Evolutionary conservation across 2,888 invertebrate species (phyloP).

Genomic region (Halocaridina rubra): DNA sequence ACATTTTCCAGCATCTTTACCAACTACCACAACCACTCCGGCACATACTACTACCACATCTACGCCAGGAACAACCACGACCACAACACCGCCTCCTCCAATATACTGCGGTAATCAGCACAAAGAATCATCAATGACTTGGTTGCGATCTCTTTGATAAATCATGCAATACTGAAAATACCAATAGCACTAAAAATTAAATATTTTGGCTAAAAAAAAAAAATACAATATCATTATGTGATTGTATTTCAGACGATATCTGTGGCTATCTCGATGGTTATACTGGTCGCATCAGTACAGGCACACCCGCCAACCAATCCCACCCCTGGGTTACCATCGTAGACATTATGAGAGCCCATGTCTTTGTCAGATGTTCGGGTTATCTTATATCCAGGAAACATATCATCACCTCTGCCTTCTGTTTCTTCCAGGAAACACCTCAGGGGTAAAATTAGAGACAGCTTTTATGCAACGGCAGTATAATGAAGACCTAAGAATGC

Average conservation of each 20-base stretch:
- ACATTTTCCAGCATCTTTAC: not conserved
- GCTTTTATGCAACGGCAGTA: no score
- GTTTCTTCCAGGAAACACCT: conserved; percentile 13
- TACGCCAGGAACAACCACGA: not conserved
- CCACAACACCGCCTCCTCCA: not conserved
- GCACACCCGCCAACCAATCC: not conserved
- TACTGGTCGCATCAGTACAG: not conserved
- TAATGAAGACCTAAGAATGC: no score
- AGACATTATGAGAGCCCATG: not conserved
- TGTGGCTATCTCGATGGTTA: not conserved
- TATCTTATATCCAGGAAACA: conserved; percentile 17
- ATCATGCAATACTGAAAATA: no score
- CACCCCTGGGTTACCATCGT: not conserved
- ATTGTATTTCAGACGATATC: conserved; percentile 14
- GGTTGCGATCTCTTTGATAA: no score
- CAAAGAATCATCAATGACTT: no score
- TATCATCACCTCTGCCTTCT: not conserved
- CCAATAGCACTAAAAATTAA: no score
- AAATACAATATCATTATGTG: no score
- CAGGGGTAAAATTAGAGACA: conserved; percentile 1
- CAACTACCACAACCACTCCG: not conserved
- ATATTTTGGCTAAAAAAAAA: no score
- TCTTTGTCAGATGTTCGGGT: conserved; percentile 17
- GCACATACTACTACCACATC: not conserved
- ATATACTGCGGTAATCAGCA: conserved; percentile 17